These are phyloP conservation scores for Drosophila albomicans DNA, from an alignment of 1,140 invertebrate species.

Conservation along the genomic window DNA sequence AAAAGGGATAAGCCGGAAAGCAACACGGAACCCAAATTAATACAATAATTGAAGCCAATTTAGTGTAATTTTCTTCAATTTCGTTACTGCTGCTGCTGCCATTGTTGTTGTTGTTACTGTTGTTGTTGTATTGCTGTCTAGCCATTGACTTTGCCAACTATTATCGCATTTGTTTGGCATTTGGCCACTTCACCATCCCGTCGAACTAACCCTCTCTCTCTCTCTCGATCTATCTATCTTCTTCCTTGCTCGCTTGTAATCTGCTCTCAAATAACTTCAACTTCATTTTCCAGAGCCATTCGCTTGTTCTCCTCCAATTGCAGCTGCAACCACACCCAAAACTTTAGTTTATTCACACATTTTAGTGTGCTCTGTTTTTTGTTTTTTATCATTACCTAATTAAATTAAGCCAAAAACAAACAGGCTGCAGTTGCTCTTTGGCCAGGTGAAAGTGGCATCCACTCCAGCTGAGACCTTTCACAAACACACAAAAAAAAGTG, in stretches of 20 bases:
- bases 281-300: conserved; percentile 52
- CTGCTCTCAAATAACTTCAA: conserved; percentile 51
- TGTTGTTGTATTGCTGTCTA: conserved; percentile 64
- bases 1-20: conserved; percentile 84
- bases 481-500: conserved; percentile 20
- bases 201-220: not conserved
- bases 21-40: conserved; percentile 85
- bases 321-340: conserved; percentile 51
- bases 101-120: conserved; percentile 33
- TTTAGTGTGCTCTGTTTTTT: conserved; percentile 41
- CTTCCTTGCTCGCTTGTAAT: conserved; percentile 36
- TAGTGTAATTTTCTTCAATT: conserved; percentile 84
- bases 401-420: conserved; percentile 29
- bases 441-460: conserved; percentile 59
- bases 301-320: conserved; percentile 46
- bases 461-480: conserved; percentile 27
- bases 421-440: conserved; percentile 9
- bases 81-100: conserved; percentile 45
- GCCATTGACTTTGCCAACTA: conserved; percentile 79
- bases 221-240: not conserved
- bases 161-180: conserved; percentile 82
- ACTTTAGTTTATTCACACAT: conserved; percentile 43
- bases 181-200: conserved; percentile 47
- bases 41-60: conserved; percentile 85
- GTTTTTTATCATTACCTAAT: conserved; percentile 42